Conservation (phyloP, 2,888 invertebrate genomes). For the Chesias legatella region DNA sequence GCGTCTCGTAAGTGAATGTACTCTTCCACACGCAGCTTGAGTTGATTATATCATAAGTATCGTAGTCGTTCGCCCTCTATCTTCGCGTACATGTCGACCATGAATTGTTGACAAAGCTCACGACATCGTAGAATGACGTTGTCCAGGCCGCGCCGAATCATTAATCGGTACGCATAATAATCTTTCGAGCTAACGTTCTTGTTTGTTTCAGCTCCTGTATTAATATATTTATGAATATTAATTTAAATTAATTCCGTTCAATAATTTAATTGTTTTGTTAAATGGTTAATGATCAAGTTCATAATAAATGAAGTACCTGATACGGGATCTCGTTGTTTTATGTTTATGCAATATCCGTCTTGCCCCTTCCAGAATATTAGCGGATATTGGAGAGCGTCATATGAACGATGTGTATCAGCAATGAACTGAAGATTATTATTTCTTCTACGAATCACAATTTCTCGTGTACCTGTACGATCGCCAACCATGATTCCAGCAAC, state of each 20-base stretch:
- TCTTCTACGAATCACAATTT: too few relatives aligned
- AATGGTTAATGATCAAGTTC: too few relatives aligned
- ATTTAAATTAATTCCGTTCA: too few relatives aligned
- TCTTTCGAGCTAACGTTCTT: conserved; percentile 5
- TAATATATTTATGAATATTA: too few relatives aligned
- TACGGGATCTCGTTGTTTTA: conserved; percentile 9
- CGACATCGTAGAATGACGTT: conserved; percentile 15
- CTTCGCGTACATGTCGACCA: conserved; percentile 20
- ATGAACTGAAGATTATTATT: too few relatives aligned
- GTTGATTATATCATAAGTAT: conserved; percentile 17
- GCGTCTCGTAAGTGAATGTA: conserved; percentile 27
- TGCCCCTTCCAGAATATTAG: conserved; percentile 26
- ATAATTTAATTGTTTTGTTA: too few relatives aligned
- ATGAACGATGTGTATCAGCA: conserved; percentile 14
- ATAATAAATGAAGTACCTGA: background rate
- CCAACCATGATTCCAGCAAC: too few relatives aligned
- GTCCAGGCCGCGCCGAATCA: conserved; percentile 21
- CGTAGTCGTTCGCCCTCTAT: conserved; percentile 17
- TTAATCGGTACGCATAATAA: conserved; percentile 25
- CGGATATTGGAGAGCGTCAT: conserved; percentile 30
- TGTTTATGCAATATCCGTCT: conserved; percentile 28
- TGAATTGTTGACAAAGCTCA: conserved; percentile 13
- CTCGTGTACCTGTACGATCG: too few relatives aligned
- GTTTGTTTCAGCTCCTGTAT: background rate
- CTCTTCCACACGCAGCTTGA: conserved; percentile 15